Base-by-base conservation (phyloP, 2,888 invertebrate genomes). In the Limnephilus rhombicus region DNA sequence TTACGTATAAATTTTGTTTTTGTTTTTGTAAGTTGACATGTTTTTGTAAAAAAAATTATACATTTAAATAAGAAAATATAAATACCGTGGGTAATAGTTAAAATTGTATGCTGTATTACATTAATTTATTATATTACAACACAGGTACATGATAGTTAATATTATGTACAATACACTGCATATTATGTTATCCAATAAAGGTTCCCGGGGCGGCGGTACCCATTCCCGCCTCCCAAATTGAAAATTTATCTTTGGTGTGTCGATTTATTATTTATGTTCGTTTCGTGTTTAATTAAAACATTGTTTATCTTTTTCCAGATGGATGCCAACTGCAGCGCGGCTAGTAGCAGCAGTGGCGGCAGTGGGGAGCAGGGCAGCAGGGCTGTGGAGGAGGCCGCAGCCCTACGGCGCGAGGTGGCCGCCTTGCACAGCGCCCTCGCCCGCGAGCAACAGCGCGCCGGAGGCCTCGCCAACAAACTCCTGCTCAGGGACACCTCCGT, bases 371-470 rank as follows among this genome's bases (percentile, higher is more conserved):
- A 45, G 95, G 94, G 95, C 95, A 91, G 94, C 95, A 92, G 95
- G 87, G 94, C 94, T 89, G 94, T 95, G 93, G 92, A 91, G 9
- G 96, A 97, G 94, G 96, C 97, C 93, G 96, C 96, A 95, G 96
- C 96, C 94, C 94, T 97, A 94, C 95, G 97, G 94, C 96, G 96
- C 93, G 97, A 98, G 95, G 95, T 98, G 94, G 97, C 97, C 94
- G 97, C 97, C 91, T 97, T 97, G 29, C 97, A 97, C 94, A 97
- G 97, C 94, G 97, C 97, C 91, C 96, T 97, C 82, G 95, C 97
- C 92, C 96, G 97, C 94, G 98, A 98, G 94, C 96, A 97, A 85
- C 97, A 97, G 94, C 96, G 98, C 94, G 97, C 97, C 45, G 96
- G 97, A 12, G 97, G 97, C 94, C 97, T 97, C 93, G 96, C 97